A percentile compares a stretch with the other conserved stretches of the same genome.
These are phyloP conservation scores for Percopsis transmontana DNA, from an alignment of 2,113 vertebrate genomes.

Conservation along the genomic window DNA sequence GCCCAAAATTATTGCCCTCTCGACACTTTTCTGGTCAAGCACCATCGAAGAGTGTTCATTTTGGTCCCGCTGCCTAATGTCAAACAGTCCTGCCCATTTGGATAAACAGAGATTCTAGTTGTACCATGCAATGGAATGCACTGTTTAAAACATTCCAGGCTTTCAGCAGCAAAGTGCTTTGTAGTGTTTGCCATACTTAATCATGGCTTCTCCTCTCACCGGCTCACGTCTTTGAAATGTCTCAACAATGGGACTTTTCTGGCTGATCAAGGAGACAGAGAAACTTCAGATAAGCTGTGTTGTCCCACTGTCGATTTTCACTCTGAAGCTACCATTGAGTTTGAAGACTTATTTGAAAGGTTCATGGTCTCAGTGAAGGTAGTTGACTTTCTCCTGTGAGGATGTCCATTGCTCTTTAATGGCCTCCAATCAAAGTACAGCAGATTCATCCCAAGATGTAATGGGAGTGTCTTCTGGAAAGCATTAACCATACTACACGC, in stretches of 20 bases:
- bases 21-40: constrained; percentile 36
- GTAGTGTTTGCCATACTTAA: constrained; percentile 37
- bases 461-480: constrained; percentile 54
- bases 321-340: neutral
- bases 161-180: constrained; percentile 25
- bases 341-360: constrained; percentile 1
- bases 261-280: neutral
- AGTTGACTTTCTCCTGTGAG: constrained; percentile 25
- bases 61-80: constrained; percentile 54
- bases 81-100: constrained; percentile 55
- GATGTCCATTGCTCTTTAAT: constrained; percentile 24
- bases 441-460: constrained; percentile 41
- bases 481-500: constrained; percentile 35
- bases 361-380: neutral
- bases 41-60: constrained; percentile 33
- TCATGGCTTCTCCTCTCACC: constrained; percentile 3
- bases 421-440: constrained; percentile 20
- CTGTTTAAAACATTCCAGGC: constrained; percentile 33
- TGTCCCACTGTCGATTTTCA: neutral
- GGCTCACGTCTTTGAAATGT: constrained; percentile 2
- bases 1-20: constrained; percentile 27
- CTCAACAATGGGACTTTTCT: constrained; percentile 4
- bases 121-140: constrained; percentile 37
- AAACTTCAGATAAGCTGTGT: neutral
- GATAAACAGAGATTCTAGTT: constrained; percentile 37